Conservation (phyloP, 2,113 vertebrate species). For the Ploceus nigricollis region DNA sequence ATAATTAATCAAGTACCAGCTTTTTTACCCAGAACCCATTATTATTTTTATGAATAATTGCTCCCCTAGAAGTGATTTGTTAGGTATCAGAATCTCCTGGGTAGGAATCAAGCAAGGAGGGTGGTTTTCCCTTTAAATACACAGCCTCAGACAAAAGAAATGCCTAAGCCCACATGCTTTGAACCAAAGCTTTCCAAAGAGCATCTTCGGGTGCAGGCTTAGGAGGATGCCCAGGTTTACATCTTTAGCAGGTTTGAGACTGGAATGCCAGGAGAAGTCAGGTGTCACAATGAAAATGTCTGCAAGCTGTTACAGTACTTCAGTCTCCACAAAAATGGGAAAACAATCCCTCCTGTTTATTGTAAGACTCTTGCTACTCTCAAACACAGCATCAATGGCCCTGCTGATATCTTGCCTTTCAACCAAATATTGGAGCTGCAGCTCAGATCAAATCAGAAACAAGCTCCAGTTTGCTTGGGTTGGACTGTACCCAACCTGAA, state of each 20-base stretch:
- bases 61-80: background rate
- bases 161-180: background rate
- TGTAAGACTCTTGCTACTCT: background rate
- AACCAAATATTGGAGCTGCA: background rate
- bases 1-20: background rate
- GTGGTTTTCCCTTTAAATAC: background rate
- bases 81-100: background rate
- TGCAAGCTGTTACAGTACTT: background rate
- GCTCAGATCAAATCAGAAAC: background rate
- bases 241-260: background rate
- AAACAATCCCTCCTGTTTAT: background rate
- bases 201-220: background rate
- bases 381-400: background rate
- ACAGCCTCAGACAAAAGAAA: background rate
- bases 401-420: background rate
- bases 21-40: background rate
- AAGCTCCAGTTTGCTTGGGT: background rate
- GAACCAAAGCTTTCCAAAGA: background rate
- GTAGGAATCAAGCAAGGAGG: background rate
- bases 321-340: background rate
- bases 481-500: background rate
- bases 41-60: slow-evolving; percentile 16
- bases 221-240: background rate
- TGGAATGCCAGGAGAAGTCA: background rate
- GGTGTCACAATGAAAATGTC: background rate